Percentiles rank a stretch among this genome's conserved stretches.
Evolutionary conservation across 2,797 vertebrate species (phyloP).

Genomic region (Cyprinella venusta): DNA sequence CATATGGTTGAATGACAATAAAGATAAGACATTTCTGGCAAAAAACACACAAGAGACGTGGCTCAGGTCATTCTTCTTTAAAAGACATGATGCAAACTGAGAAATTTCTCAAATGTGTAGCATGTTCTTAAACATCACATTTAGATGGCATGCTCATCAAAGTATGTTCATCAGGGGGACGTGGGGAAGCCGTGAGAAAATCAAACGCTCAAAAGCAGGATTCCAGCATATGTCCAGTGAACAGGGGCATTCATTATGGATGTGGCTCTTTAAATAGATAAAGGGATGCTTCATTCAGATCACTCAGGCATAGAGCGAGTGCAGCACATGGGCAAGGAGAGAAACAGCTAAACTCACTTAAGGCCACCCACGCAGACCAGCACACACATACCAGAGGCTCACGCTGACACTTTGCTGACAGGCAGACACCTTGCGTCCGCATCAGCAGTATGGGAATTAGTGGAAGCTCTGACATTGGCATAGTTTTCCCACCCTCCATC

Average conservation of each 20-base stretch:
- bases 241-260: constrained; percentile 46
- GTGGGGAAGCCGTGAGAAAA: constrained; percentile 24
- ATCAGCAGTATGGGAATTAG: constrained; percentile 48
- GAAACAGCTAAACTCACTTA: constrained; percentile 64
- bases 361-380: constrained; percentile 52
- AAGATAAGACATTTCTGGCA: neutral
- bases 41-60: neutral
- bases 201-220: constrained; percentile 21
- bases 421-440: constrained; percentile 45
- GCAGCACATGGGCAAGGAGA: constrained; percentile 33
- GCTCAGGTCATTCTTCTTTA: neutral
- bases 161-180: constrained; percentile 8
- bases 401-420: constrained; percentile 44
- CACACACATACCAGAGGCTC: constrained; percentile 38
- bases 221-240: constrained; percentile 37
- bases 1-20: neutral
- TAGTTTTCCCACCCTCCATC: constrained; percentile 16
- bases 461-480: constrained; percentile 27
- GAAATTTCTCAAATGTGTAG: constrained; percentile 21
- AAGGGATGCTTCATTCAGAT: constrained; percentile 17
- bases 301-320: constrained; percentile 31
- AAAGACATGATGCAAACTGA: neutral
- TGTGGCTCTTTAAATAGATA: constrained; percentile 51
- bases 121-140: constrained; percentile 10
- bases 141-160: constrained; percentile 4